Conservation (phyloP, 2,797 vertebrate species). For the Enteromius treurensis region DNA sequence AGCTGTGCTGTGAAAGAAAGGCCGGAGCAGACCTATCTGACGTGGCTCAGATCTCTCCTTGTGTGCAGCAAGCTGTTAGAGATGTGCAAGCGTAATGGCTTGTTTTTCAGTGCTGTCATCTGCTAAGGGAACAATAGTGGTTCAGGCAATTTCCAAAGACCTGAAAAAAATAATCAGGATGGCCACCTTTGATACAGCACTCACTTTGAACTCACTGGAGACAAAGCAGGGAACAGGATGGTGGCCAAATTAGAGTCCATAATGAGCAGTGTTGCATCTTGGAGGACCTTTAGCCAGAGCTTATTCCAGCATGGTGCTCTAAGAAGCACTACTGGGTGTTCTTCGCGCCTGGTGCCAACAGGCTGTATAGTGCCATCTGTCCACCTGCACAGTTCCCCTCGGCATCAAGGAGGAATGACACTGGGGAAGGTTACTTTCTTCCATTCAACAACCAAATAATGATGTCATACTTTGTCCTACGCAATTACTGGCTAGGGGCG, state of each 20-base stretch:
- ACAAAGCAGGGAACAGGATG: slow-evolving; percentile 12
- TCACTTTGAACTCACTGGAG: slow-evolving; percentile 23
- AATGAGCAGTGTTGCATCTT: slow-evolving; percentile 30
- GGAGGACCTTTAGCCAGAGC: slow-evolving; percentile 35
- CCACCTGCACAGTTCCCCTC: slow-evolving; percentile 3
- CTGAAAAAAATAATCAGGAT: not conserved
- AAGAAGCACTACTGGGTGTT: slow-evolving; percentile 14
- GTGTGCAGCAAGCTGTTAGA: not conserved
- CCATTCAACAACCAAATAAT: slow-evolving; percentile 19
- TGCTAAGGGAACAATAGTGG: not conserved
- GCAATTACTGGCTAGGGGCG: not conserved
- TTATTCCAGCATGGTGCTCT: slow-evolving; percentile 25
- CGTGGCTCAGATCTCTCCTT: slow-evolving; percentile 25
- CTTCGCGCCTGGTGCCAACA: slow-evolving; percentile 21
- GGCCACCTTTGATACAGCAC: not conserved
- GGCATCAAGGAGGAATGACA: slow-evolving; percentile 14
- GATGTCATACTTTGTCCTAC: not conserved
- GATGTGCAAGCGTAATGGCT: not conserved
- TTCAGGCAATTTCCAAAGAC: not conserved
- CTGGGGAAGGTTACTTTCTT: slow-evolving; percentile 30
- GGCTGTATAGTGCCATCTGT: slow-evolving; percentile 39
- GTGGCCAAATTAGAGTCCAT: slow-evolving; percentile 23
- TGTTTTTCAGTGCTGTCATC: not conserved
- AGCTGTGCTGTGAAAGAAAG: not conserved
- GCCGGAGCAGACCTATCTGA: not conserved